Percentiles rank a stretch among this genome's conserved stretches.
These are phyloP conservation scores for Fregetta grallaria DNA, from an alignment of 2,113 vertebrate species.

Conservation along the genomic window DNA sequence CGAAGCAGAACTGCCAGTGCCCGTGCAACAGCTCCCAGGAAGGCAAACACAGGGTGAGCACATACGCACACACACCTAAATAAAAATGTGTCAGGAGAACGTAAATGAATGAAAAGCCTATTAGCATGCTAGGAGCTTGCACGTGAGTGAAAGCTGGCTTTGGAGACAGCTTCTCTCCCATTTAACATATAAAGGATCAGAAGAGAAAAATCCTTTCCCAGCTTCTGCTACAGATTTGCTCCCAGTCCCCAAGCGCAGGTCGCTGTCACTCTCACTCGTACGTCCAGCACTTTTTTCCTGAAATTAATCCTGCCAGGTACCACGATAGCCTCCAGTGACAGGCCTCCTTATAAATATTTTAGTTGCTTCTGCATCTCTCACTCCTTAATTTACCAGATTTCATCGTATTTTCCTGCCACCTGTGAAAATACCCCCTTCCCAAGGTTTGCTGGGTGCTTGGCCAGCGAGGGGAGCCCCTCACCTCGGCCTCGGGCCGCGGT, in stretches of 20 bases:
- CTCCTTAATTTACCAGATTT: neutral
- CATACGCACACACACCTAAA: too few relatives aligned
- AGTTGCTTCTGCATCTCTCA: neutral
- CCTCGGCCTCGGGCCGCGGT: neutral
- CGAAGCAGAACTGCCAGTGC: neutral
- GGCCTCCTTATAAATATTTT: neutral
- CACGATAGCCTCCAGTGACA: neutral
- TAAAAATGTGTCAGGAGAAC: neutral
- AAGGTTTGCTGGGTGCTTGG: neutral
- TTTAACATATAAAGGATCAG: neutral
- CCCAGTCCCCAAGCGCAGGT: too few relatives aligned
- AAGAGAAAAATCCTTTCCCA: neutral
- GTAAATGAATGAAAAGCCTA: neutral
- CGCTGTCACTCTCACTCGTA: neutral
- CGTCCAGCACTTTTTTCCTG: too few relatives aligned
- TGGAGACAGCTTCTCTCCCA: neutral
- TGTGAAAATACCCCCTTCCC: neutral
- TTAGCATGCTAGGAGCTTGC: neutral
- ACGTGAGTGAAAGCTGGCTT: neutral
- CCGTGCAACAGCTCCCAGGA: neutral
- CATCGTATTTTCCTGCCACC: neutral
- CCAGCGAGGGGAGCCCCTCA: neutral
- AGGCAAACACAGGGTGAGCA: neutral
- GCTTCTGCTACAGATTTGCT: neutral
- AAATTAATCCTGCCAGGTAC: neutral